Percentiles rank a stretch among this genome's conserved stretches.
These are phyloP conservation scores for Eupithecia insigniata DNA, from an alignment of 2,888 invertebrate species.

Conservation along the genomic window DNA sequence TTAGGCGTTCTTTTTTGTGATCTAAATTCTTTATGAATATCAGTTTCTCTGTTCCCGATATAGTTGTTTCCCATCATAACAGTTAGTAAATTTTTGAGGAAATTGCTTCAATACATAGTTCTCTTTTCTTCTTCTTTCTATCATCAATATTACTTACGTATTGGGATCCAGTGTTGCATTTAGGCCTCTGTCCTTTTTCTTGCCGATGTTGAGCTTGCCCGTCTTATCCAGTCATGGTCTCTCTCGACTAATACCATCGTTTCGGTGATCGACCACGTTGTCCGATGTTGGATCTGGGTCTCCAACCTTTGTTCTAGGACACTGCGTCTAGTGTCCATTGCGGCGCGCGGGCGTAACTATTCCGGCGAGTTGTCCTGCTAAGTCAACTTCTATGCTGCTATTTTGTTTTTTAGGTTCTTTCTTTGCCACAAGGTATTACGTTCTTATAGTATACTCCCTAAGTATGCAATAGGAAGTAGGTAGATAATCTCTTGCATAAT, in stretches of 20 bases:
- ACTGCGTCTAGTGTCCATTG: too few species aligned
- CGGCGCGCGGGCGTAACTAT: too few species aligned
- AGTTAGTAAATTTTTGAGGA: not conserved
- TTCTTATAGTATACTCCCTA: not conserved
- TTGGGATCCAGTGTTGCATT: too few species aligned
- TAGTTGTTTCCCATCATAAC: not conserved
- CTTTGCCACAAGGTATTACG: not conserved
- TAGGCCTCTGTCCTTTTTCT: too few species aligned
- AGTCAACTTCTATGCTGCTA: not conserved
- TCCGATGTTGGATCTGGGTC: too few species aligned
- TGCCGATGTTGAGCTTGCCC: too few species aligned
- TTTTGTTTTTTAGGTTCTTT: not conserved
- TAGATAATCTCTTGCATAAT: constrained; percentile 38
- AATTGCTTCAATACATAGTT: not conserved
- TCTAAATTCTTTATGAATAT: not conserved
- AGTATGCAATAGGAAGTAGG: constrained; percentile 33
- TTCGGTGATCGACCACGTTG: too few species aligned
- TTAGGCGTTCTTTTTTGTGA: not conserved
- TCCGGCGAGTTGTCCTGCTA: not conserved
- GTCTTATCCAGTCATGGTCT: too few species aligned
- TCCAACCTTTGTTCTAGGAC: too few species aligned
- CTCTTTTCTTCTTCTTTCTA: too few species aligned
- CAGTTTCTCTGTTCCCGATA: not conserved
- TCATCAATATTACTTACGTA: not conserved
- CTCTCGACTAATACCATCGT: too few species aligned